Conservation (phyloP, 2,888 invertebrate species). For the Stenichneumon culpator region DNA sequence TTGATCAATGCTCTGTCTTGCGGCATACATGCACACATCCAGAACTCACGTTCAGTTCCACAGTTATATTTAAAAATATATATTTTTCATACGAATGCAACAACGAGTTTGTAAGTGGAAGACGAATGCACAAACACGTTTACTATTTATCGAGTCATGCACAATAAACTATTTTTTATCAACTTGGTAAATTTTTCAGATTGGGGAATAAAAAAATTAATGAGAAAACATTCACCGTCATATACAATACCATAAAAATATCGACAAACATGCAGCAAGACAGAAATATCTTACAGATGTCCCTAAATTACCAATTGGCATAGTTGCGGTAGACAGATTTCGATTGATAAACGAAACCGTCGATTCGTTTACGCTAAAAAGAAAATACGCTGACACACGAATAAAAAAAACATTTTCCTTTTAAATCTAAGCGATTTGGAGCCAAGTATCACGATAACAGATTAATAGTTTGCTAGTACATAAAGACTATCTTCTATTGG, state of each 20-base stretch:
- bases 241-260: slow-evolving; percentile 3
- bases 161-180: not conserved
- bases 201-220: not conserved
- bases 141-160: not conserved
- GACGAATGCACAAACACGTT: not conserved
- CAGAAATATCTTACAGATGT: slow-evolving; percentile 59
- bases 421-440: slow-evolving; percentile 59
- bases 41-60: not conserved
- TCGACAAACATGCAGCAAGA: slow-evolving; percentile 62
- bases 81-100: not conserved
- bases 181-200: not conserved
- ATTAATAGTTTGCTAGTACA: slow-evolving; percentile 60
- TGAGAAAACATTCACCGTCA: not conserved
- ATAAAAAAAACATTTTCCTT: slow-evolving; percentile 45
- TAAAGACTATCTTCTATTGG: slow-evolving; percentile 63
- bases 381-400: slow-evolving; percentile 47
- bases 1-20: slow-evolving; percentile 65
- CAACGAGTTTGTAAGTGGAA: not conserved
- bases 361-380: slow-evolving; percentile 48
- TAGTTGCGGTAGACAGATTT: slow-evolving; percentile 69
- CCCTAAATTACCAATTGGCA: slow-evolving; percentile 63
- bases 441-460: slow-evolving; percentile 62
- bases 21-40: slow-evolving; percentile 41
- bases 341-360: slow-evolving; percentile 52
- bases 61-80: not conserved